Evolutionary conservation across 2,113 vertebrate genomes (phyloP).

Genomic region (Amblyopsis rosae): DNA sequence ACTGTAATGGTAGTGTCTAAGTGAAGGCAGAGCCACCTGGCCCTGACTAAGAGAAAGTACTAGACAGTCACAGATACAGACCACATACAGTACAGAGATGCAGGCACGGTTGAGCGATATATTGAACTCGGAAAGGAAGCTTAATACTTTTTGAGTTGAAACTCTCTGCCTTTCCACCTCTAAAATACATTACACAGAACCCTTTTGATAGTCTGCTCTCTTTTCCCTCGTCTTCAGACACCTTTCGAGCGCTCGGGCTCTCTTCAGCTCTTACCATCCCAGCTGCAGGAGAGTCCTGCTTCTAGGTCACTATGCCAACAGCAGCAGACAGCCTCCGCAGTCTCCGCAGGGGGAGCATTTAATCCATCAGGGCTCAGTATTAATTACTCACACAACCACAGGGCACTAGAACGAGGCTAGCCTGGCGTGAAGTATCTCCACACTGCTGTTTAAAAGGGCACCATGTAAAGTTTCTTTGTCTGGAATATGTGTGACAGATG

Average conservation of each 20-base stretch:
- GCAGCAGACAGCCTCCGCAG: conserved; percentile 30
- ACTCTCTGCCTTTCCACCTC: conserved; percentile 22
- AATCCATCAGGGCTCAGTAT: conserved; percentile 59
- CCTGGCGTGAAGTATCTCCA: conserved; percentile 24
- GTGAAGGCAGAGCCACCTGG: conserved; percentile 51
- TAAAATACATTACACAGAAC: conserved; percentile 22
- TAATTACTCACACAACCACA: conserved; percentile 60
- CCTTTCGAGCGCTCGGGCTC: conserved; percentile 7
- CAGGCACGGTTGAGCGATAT: conserved; percentile 9
- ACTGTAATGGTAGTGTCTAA: conserved; percentile 60
- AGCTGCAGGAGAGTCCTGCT: conserved; percentile 23
- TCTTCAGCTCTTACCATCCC: conserved; percentile 2
- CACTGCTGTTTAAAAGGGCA: conserved; percentile 18
- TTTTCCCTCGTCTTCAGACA: conserved; percentile 5
- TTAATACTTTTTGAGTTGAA: background rate
- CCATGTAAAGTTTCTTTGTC: conserved; percentile 4
- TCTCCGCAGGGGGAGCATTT: conserved; percentile 49
- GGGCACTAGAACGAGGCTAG: conserved; percentile 23
- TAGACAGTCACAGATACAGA: conserved; percentile 26
- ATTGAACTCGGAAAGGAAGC: background rate
- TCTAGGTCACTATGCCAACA: conserved; percentile 38
- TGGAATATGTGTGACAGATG: too few relatives aligned
- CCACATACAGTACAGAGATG: conserved; percentile 21
- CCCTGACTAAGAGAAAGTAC: conserved; percentile 51
- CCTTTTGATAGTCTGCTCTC: background rate